Evolutionary conservation across 2,113 vertebrate genomes (phyloP), one percentile per base, ranked within the genome.

Genomic region (Dicentrarchus labrax): DNA sequence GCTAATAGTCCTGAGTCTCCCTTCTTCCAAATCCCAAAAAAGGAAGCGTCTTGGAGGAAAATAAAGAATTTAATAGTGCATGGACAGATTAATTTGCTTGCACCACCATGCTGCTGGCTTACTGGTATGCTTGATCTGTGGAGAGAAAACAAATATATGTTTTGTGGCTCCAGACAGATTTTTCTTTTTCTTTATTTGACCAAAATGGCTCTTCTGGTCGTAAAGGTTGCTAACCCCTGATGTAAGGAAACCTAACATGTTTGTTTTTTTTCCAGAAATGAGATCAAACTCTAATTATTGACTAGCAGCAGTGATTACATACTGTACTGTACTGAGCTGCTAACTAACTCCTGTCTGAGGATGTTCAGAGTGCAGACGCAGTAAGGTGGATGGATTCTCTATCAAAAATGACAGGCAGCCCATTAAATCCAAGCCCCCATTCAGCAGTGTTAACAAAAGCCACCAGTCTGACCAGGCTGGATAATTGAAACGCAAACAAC

Each of bases 401-500:
- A 87, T 73, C 59, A 86, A 75, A 78, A 89, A 88, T 73, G 82
- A 89, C 70, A 81, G 71, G 47, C 80, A 38, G 43, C 82, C 83
- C 73, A 65, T 84, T 86, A 78, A 85, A 83, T 64, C 8, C 72
- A 70, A 79, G 84, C 65, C 71, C 76, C 78, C 53, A 66, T 75
- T 84, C 79, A 74, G 51, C 57, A 64, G 45, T 36, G 66, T 43
- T 72, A 76, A 90, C 85, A 78, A 87, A 86, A 86, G 75, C 78
- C 76, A 69, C 47, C 88, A 88, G 86, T 80, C 73, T 53, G 48
- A 76, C 59, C 77, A 64, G 76, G 87, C 88, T 66, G 79, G 89
- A 90, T 91, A 92, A 94, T 80, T 94, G 86, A 94, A 94, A 86
- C 67, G 86, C 92, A 95, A 94, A 94, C 93, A 95, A 82, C 69